Evolutionary conservation across 1,140 invertebrate species (phyloP).

Genomic region (Charaxes varanes): DNA sequence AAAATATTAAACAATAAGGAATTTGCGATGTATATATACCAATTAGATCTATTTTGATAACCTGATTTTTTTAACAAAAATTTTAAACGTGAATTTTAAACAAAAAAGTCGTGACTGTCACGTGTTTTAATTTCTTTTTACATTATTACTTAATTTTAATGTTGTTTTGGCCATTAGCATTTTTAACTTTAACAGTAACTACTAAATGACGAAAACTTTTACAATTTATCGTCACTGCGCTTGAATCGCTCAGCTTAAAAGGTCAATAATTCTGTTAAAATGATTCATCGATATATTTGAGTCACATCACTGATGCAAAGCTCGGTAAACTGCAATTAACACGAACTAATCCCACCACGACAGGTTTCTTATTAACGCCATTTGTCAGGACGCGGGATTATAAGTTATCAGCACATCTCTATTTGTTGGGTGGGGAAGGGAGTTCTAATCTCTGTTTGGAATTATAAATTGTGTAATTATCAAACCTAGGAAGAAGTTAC

Average conservation of each 20-base stretch:
- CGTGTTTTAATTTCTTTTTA: too few species aligned
- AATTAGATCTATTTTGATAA: neutral
- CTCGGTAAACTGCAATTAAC: constrained; percentile 59
- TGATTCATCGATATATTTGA: constrained; percentile 21
- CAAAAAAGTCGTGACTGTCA: too few species aligned
- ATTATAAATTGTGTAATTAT: constrained; percentile 22
- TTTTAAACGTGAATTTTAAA: too few species aligned
- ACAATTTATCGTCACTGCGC: too few species aligned
- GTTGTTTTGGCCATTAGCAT: too few species aligned
- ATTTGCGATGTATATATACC: neutral
- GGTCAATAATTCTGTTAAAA: too few species aligned
- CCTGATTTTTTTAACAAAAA: too few species aligned
- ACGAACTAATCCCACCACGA: constrained; percentile 56
- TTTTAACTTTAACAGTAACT: too few species aligned
- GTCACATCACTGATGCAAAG: constrained; percentile 29
- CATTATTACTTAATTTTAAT: too few species aligned
- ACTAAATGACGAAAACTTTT: too few species aligned
- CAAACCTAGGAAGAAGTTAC: too few species aligned
- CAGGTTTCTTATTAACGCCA: constrained; percentile 72
- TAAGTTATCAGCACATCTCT: constrained; percentile 45
- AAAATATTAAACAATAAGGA: constrained; percentile 7
- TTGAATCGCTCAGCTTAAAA: too few species aligned
- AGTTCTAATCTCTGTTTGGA: constrained; percentile 29
- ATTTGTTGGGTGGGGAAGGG: constrained; percentile 27
- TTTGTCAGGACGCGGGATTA: constrained; percentile 55